These are phyloP conservation scores for Ciconia nigra DNA, from an alignment of 2,797 vertebrate genomes.

Conservation along the genomic window DNA sequence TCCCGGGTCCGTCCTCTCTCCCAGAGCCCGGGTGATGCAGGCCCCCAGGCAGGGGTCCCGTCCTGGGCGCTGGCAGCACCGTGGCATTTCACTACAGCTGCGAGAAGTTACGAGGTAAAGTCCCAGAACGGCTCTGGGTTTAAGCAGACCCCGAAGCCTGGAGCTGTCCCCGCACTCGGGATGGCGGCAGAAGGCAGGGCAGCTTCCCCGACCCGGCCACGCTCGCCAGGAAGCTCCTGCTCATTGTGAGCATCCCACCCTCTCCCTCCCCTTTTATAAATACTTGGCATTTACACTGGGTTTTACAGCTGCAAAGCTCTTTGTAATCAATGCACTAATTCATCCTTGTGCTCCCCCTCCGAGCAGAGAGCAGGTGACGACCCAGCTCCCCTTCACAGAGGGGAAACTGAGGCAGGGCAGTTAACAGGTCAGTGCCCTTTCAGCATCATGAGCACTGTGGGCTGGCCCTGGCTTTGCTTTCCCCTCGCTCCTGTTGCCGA, in stretches of 20 bases:
- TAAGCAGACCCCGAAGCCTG: not conserved
- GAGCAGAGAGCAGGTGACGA: not conserved
- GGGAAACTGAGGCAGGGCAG: constrained; percentile 7
- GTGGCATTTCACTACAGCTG: not conserved
- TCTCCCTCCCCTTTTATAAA: not conserved
- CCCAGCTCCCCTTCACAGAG: not conserved
- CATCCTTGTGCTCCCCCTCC: fast-evolving
- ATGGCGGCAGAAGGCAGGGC: not conserved
- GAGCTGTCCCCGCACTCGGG: not conserved
- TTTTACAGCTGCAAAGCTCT: not conserved
- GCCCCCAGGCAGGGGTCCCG: not conserved
- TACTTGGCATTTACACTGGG: not conserved
- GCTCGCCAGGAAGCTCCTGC: not conserved
- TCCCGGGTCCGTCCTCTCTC: not conserved
- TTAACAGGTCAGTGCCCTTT: not conserved
- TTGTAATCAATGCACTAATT: not conserved
- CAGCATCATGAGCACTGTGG: not conserved
- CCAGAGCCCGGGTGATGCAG: not conserved
- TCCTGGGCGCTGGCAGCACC: not conserved
- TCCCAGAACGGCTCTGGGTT: not conserved
- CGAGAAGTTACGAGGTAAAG: not conserved
- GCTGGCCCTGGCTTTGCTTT: not conserved
- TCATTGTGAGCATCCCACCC: not conserved
- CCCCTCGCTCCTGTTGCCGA: not conserved
- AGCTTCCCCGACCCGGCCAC: fast-evolving